These are phyloP conservation scores for Atta texana DNA, from an alignment of 1,140 invertebrate genomes.

Conservation along the genomic window DNA sequence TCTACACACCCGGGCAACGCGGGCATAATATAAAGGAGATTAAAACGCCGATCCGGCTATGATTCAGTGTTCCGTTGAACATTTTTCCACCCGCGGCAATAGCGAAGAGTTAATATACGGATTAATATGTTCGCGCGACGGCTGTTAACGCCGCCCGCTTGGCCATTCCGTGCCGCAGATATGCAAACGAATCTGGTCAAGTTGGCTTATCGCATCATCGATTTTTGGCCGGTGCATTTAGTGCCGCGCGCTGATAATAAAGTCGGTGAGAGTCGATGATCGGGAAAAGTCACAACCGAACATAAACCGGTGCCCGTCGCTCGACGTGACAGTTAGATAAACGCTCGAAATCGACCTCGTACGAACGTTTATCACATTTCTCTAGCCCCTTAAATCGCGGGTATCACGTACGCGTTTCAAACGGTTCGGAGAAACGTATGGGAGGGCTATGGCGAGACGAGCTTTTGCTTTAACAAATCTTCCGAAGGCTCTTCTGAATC, in stretches of 20 bases:
- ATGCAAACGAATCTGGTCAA: slow-evolving; percentile 62
- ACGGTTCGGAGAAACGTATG: slow-evolving; percentile 32
- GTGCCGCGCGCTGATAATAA: slow-evolving; percentile 53
- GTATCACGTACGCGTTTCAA: slow-evolving; percentile 47
- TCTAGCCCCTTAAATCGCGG: slow-evolving; percentile 44
- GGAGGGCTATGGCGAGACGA: slow-evolving; percentile 1
- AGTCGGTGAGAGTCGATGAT: slow-evolving; percentile 52
- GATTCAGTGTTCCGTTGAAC: slow-evolving; percentile 21
- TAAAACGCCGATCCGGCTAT: slow-evolving; percentile 13
- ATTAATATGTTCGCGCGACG: slow-evolving; percentile 58
- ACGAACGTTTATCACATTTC: slow-evolving; percentile 56
- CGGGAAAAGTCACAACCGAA: slow-evolving; percentile 59
- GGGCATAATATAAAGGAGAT: slow-evolving; percentile 39
- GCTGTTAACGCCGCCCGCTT: neutral
- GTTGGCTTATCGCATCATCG: slow-evolving; percentile 62
- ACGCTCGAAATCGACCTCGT: slow-evolving; percentile 40
- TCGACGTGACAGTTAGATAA: slow-evolving; percentile 35
- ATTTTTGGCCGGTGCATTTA: slow-evolving; percentile 51
- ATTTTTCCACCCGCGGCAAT: slow-evolving; percentile 47
- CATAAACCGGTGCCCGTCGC: neutral
- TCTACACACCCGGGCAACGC: neutral
- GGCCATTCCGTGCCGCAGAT: slow-evolving; percentile 37
- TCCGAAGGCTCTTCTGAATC: slow-evolving; percentile 1
- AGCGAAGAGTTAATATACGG: slow-evolving; percentile 55
- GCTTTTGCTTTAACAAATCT: slow-evolving; percentile 46